These are phyloP conservation scores for Cynopterus sphinx DNA, from an alignment of 2,797 vertebrate genomes.

Conservation along the genomic window DNA sequence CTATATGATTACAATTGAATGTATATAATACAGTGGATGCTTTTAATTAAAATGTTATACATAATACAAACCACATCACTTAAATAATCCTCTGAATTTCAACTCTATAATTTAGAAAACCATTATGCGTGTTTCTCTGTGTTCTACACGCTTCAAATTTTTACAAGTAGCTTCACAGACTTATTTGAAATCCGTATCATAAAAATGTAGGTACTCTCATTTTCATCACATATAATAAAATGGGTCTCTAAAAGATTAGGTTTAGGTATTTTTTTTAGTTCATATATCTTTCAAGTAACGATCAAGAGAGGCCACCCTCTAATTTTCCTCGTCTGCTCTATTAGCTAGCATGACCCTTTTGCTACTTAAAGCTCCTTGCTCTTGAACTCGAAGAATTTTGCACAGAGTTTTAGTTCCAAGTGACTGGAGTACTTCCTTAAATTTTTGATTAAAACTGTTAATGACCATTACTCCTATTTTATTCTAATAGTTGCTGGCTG, in stretches of 20 bases:
- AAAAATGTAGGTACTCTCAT: not conserved
- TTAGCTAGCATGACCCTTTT: not conserved
- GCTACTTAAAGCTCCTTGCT: not conserved
- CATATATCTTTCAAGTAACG: not conserved
- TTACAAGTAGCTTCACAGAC: not conserved
- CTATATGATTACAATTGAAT: not conserved
- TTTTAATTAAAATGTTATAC: not conserved
- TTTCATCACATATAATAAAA: not conserved
- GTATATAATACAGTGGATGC: not conserved
- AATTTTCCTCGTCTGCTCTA: not conserved
- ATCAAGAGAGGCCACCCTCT: not conserved
- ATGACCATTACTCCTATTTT: not conserved
- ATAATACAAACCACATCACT: not conserved
- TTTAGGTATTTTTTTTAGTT: not conserved
- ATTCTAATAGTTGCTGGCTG: not conserved
- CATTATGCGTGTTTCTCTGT: not conserved
- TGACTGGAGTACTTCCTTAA: not conserved
- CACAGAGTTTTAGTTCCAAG: conserved; percentile 57
- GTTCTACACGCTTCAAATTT: not conserved
- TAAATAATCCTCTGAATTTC: not conserved
- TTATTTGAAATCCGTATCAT: not conserved
- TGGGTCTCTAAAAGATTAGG: not conserved
- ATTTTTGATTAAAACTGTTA: conserved; percentile 22
- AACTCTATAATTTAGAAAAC: conserved; percentile 15
- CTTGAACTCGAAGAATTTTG: conserved; percentile 58